phyloP scores from a whole-genome alignment of 2,888 invertebrate species.

The Congeria kusceri region DNA sequence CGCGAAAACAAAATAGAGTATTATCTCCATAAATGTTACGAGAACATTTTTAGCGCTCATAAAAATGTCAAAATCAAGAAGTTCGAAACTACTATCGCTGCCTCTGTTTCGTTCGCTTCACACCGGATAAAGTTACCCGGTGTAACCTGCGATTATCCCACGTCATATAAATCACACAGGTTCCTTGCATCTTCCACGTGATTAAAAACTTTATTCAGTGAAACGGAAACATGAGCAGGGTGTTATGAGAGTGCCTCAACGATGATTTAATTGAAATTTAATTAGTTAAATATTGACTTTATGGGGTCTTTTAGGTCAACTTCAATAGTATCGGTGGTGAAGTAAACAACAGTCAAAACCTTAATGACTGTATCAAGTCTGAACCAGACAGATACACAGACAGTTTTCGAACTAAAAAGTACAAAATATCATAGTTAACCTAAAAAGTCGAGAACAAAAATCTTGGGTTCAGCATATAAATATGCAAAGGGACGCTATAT shows the following conservation, averaged over 20 bases:
- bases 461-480: too few relatives aligned
- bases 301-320: constrained; percentile 26
- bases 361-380: too few relatives aligned
- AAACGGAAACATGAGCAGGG: constrained; percentile 9
- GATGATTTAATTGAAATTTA: constrained; percentile 22
- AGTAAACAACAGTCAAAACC: too few relatives aligned
- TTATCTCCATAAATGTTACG: neutral
- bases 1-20: too few relatives aligned
- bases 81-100: neutral
- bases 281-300: constrained; percentile 20
- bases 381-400: too few relatives aligned
- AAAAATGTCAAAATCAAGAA: constrained; percentile 8
- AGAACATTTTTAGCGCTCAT: constrained; percentile 1
- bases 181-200: constrained; percentile 1
- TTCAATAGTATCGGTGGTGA: constrained; percentile 7
- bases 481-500: too few relatives aligned
- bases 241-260: constrained; percentile 17
- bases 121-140: constrained; percentile 26
- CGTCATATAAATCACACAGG: constrained; percentile 27
- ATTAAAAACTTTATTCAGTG: constrained; percentile 27
- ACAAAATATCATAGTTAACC: too few relatives aligned
- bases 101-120: constrained; percentile 3
- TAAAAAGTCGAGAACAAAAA: too few relatives aligned
- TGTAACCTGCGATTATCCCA: constrained; percentile 22
- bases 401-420: too few relatives aligned